Conservation (phyloP, 2,888 invertebrate species). For the Hemicrepidius hirtus region DNA sequence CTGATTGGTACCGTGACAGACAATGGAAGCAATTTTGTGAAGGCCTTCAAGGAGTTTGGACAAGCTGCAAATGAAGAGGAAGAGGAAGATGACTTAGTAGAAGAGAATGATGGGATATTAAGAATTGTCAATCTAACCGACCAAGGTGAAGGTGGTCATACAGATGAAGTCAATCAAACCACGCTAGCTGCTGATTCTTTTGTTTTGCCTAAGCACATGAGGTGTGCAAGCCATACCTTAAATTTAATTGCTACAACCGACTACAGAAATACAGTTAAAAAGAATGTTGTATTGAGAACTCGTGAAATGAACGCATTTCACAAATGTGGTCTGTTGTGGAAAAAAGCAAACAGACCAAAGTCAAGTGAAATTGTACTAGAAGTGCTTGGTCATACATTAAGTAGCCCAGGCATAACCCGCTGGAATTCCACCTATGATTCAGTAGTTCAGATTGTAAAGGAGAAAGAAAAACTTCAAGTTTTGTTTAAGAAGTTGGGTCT, state of each 20-base stretch:
- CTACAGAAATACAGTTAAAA: not conserved
- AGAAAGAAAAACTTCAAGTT: too few species aligned
- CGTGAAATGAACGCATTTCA: not conserved
- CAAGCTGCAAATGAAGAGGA: not conserved
- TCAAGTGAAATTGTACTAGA: not conserved
- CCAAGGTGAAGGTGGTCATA: not conserved
- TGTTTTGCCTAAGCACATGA: not conserved
- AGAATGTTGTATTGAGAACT: not conserved
- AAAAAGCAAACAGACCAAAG: not conserved
- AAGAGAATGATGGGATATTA: not conserved
- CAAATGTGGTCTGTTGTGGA: not conserved
- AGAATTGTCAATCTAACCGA: too few species aligned
- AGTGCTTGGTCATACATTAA: too few species aligned
- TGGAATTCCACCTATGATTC: too few species aligned
- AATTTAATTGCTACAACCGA: slow-evolving; percentile 1
- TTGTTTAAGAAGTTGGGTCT: too few species aligned
- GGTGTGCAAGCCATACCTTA: slow-evolving; percentile 2
- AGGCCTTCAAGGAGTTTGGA: slow-evolving; percentile 3
- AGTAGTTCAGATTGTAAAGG: too few species aligned
- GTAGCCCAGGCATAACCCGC: too few species aligned
- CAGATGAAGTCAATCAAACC: not conserved
- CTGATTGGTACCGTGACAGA: slow-evolving; percentile 5
- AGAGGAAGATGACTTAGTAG: not conserved
- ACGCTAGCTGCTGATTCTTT: not conserved
- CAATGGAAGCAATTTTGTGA: slow-evolving; percentile 5